Percentiles rank a stretch among this genome's conserved stretches.
phyloP scores from a whole-genome alignment of 2,113 vertebrate species.

The Procavia capensis region DNA sequence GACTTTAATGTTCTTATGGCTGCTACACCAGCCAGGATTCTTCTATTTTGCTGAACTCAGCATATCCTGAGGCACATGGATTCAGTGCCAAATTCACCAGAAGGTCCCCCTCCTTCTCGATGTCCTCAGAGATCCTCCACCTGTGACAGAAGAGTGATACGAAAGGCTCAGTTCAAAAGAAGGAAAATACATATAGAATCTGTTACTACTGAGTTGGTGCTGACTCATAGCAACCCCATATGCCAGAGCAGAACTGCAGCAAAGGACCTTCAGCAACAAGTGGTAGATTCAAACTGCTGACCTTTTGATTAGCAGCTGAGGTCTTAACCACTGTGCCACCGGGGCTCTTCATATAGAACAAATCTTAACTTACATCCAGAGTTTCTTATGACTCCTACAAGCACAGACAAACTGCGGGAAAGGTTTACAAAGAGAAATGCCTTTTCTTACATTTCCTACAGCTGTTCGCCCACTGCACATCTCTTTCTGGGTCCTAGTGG shows the following conservation, averaged over 20 bases:
- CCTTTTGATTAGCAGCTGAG: too few species aligned
- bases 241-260: too few species aligned
- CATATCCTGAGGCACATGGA: neutral
- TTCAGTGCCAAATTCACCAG: neutral
- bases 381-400: neutral
- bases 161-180: neutral
- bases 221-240: too few species aligned
- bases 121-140: constrained; percentile 28
- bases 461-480: neutral
- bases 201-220: too few species aligned
- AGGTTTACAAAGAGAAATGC: neutral
- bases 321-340: too few species aligned
- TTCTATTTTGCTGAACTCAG: constrained; percentile 47
- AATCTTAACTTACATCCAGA: neutral
- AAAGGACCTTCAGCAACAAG: too few species aligned
- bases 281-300: too few species aligned
- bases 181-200: neutral
- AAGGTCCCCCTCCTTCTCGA: neutral
- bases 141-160: constrained; percentile 6
- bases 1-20: neutral
- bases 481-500: too few species aligned
- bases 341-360: neutral
- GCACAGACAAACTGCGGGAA: neutral
- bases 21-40: neutral
- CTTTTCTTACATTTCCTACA: neutral